These are phyloP conservation scores for Zaprionus ghesquierei DNA, from an alignment of 1,140 invertebrate genomes.

Conservation along the genomic window DNA sequence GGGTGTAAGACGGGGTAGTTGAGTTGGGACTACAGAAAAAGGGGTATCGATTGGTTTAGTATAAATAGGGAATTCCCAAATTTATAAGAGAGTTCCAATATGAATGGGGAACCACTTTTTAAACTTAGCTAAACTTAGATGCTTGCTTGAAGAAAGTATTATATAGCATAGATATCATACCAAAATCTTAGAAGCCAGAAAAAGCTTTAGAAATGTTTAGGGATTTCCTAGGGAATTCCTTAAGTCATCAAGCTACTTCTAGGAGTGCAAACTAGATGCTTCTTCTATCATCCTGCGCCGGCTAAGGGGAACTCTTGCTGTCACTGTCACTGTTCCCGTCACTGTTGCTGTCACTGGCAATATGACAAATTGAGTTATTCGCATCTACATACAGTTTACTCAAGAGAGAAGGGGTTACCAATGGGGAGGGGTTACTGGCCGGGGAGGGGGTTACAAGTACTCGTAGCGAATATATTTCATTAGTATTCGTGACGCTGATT, in stretches of 20 bases:
- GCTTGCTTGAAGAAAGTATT: no score
- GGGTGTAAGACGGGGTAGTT: not conserved
- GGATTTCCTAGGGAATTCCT: no score
- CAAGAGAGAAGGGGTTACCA: not conserved
- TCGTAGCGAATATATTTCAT: conserved; percentile 57
- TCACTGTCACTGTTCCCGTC: conserved; percentile 5
- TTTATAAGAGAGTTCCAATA: not conserved
- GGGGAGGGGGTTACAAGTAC: conserved; percentile 3
- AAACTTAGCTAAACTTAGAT: no score
- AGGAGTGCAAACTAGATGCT: not conserved
- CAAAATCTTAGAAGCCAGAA: no score
- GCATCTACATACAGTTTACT: conserved; percentile 41
- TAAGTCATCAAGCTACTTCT: no score
- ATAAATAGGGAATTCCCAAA: not conserved
- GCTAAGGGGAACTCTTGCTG: not conserved
- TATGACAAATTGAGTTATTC: conserved; percentile 56
- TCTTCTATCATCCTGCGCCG: not conserved
- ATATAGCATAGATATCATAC: no score
- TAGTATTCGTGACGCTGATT: conserved; percentile 74
- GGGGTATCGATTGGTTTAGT: not conserved
- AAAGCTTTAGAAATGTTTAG: no score
- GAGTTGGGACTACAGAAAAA: not conserved
- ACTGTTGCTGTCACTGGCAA: conserved; percentile 17
- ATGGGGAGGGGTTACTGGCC: not conserved
- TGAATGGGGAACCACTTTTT: no score